Percentiles rank a stretch among this genome's conserved stretches.
These are phyloP conservation scores for Ophion obscuratus DNA, from an alignment of 2,888 invertebrate genomes.

Conservation along the genomic window DNA sequence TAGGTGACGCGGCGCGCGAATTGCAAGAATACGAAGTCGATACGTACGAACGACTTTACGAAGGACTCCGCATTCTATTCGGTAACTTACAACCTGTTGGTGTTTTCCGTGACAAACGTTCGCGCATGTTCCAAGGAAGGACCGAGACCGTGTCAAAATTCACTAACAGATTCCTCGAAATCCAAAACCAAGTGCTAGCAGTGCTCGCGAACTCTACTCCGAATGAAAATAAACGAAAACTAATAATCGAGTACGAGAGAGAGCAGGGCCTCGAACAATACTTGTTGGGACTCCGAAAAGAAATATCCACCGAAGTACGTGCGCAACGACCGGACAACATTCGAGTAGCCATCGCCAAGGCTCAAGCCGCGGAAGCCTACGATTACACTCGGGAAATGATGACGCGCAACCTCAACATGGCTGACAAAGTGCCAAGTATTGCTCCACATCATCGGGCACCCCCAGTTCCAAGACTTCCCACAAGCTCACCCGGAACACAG, in stretches of 20 bases:
- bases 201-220: not conserved
- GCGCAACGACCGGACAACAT: not conserved
- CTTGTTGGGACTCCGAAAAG: conserved; percentile 20
- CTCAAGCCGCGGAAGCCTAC: conserved; percentile 30
- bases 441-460: too few relatives aligned
- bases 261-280: conserved; percentile 37
- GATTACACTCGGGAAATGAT: conserved; percentile 29
- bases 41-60: not conserved
- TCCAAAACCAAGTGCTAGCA: conserved; percentile 18
- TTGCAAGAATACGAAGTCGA: conserved; percentile 9
- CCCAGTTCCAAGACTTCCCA: too few relatives aligned
- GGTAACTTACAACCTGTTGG: conserved; percentile 24
- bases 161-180: conserved; percentile 24
- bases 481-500: too few relatives aligned
- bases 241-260: not conserved
- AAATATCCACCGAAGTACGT: conserved; percentile 3
- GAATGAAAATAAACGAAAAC: not conserved
- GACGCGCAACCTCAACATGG: conserved; percentile 7
- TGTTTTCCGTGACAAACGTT: not conserved
- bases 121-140: not conserved
- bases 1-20: too few relatives aligned
- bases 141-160: conserved; percentile 15
- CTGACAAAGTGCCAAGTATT: not conserved
- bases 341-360: conserved; percentile 2
- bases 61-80: too few relatives aligned